These are phyloP conservation scores for Perca schrenkii DNA, from an alignment of 2,113 vertebrate genomes.

Conservation along the genomic window DNA sequence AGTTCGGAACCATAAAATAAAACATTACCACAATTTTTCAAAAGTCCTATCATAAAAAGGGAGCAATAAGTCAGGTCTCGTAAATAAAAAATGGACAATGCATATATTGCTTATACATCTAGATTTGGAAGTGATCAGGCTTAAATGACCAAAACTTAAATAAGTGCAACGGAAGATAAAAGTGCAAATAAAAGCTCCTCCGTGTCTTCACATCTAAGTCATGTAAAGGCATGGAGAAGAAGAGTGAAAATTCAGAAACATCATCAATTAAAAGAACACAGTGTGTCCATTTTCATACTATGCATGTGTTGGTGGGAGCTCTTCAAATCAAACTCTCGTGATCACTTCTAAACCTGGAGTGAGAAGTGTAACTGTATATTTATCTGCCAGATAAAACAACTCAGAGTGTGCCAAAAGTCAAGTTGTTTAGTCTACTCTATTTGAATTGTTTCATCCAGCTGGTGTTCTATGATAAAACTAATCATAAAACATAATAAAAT, in stretches of 20 bases:
- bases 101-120: slow-evolving; percentile 19
- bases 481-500: slow-evolving; percentile 6
- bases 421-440: slow-evolving; percentile 5
- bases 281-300: background rate
- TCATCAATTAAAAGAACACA: background rate
- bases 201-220: background rate
- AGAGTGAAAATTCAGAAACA: slow-evolving; percentile 5
- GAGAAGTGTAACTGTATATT: slow-evolving; percentile 36
- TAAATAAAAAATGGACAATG: slow-evolving; percentile 2
- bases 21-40: background rate
- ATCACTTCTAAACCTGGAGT: slow-evolving; percentile 30
- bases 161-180: slow-evolving; percentile 6
- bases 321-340: slow-evolving; percentile 20
- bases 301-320: slow-evolving; percentile 7
- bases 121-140: slow-evolving; percentile 25
- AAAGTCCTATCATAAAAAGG: background rate
- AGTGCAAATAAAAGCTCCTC: slow-evolving; percentile 26
- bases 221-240: background rate
- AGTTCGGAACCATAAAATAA: background rate
- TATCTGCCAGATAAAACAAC: slow-evolving; percentile 14
- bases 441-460: slow-evolving; percentile 11
- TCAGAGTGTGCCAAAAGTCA: background rate
- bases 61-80: slow-evolving; percentile 15
- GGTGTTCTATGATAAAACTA: slow-evolving; percentile 19
- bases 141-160: slow-evolving; percentile 7